Evolutionary conservation across 2,113 vertebrate species (phyloP).

Genomic region (Pomatostomus ruficeps): DNA sequence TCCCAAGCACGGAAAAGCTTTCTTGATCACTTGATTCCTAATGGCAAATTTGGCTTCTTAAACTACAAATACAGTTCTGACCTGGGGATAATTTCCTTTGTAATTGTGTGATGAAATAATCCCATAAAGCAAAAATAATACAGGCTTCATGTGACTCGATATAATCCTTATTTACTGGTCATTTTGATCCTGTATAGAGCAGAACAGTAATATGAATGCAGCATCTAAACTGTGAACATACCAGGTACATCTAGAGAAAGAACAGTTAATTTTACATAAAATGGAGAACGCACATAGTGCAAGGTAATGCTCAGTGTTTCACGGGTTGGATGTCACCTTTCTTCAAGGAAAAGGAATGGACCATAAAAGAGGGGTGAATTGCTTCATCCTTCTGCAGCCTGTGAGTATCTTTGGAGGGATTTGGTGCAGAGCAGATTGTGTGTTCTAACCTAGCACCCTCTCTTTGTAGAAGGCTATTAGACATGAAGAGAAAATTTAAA

Average conservation of each 20-base stretch:
- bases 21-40: neutral
- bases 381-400: neutral
- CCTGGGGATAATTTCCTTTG: neutral
- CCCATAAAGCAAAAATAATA: neutral
- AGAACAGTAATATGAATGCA: neutral
- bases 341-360: neutral
- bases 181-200: neutral
- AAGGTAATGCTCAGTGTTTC: neutral
- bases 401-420: neutral
- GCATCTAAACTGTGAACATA: neutral
- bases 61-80: neutral
- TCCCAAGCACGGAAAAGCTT: neutral
- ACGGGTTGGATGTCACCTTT: neutral
- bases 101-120: neutral
- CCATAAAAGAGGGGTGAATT: neutral
- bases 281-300: neutral
- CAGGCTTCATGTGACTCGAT: neutral
- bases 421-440: neutral
- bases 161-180: neutral
- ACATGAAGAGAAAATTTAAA: neutral
- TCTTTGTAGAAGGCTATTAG: neutral
- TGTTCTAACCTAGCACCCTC: neutral
- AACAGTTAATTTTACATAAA: neutral
- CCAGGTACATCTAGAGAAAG: neutral
- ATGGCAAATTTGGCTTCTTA: neutral